A percentile compares a stretch with the other conserved stretches of the same genome.
These are phyloP conservation scores for Perca flavescens DNA, from an alignment of 2,113 vertebrate species.

Conservation along the genomic window DNA sequence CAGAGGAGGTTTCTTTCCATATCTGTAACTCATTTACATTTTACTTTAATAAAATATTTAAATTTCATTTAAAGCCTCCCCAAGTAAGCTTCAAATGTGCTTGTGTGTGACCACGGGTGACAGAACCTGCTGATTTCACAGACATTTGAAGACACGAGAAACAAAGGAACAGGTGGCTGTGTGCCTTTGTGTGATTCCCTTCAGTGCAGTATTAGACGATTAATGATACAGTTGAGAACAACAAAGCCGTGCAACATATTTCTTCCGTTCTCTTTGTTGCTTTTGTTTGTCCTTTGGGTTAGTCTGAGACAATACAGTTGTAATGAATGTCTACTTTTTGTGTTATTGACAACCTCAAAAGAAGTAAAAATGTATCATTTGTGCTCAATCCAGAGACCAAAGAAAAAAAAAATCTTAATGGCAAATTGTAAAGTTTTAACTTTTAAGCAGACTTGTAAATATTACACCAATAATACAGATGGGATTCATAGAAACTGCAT, in stretches of 20 bases:
- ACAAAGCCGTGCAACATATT: not conserved
- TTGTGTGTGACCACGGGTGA: not conserved
- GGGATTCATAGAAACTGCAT: not conserved
- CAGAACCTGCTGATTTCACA: not conserved
- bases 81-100: not conserved
- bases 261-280: not conserved
- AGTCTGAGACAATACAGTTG: not conserved
- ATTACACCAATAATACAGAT: not conserved
- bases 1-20: not conserved
- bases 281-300: not conserved
- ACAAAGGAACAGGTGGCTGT: not conserved
- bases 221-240: not conserved
- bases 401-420: not conserved
- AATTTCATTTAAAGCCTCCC: not conserved
- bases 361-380: conserved; percentile 8
- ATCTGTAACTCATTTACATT: not conserved
- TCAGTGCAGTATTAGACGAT: not conserved
- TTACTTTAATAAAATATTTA: no score
- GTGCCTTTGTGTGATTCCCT: not conserved
- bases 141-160: not conserved
- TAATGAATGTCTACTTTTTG: conserved; percentile 18
- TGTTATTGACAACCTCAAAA: conserved; percentile 18
- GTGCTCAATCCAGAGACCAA: not conserved
- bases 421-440: not conserved
- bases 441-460: not conserved